Evolutionary conservation across 2,888 invertebrate species (phyloP).

Genomic region (Drosophila anomelani): DNA sequence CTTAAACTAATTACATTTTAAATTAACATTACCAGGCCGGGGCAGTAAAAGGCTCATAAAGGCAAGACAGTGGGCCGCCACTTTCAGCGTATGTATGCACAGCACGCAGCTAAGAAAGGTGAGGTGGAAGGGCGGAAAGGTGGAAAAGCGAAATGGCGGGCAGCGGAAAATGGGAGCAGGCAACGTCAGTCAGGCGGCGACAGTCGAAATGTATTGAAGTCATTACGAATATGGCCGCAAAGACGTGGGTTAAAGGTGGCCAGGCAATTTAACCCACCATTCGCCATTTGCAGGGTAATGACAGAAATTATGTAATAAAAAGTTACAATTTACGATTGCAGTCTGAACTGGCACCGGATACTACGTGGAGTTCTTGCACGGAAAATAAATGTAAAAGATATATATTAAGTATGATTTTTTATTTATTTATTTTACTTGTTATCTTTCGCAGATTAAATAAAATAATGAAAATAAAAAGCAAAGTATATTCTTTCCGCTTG

Average conservation of each 20-base stretch:
- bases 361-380: slow-evolving; percentile 19
- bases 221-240: slow-evolving; percentile 75
- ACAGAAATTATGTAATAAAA: slow-evolving; percentile 83
- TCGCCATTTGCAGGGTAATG: slow-evolving; percentile 69
- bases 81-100: slow-evolving; percentile 65
- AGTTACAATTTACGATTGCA: slow-evolving; percentile 82
- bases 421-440: not conserved
- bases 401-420: not conserved
- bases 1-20: slow-evolving; percentile 81
- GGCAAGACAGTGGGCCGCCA: slow-evolving; percentile 24
- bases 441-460: no score
- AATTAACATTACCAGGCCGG: slow-evolving; percentile 67
- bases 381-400: not conserved
- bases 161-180: slow-evolving; percentile 50
- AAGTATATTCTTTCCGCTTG: no score
- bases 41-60: slow-evolving; percentile 66
- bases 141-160: slow-evolving; percentile 11
- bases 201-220: slow-evolving; percentile 79
- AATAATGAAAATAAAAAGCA: no score
- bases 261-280: slow-evolving; percentile 53
- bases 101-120: slow-evolving; percentile 58
- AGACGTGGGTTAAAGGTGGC: slow-evolving; percentile 63
- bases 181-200: slow-evolving; percentile 67
- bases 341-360: slow-evolving; percentile 25
- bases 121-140: slow-evolving; percentile 4